These are phyloP conservation scores for Acropternis orthonyx DNA, from an alignment of 2,797 vertebrate species.

Conservation along the genomic window DNA sequence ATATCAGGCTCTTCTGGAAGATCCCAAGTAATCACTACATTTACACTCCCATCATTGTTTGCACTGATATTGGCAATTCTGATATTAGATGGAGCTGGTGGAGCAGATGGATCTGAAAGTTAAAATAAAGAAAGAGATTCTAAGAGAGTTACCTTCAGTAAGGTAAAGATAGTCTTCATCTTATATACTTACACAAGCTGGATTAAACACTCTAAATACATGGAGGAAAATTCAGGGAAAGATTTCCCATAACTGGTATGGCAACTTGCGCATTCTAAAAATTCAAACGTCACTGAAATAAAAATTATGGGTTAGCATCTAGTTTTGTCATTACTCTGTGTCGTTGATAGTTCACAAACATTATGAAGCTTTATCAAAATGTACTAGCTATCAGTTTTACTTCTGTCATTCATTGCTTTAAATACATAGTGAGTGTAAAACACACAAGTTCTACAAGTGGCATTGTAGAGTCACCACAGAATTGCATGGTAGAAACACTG, in stretches of 20 bases:
- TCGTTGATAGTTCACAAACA: not conserved
- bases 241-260: not conserved
- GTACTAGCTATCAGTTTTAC: not conserved
- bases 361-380: not conserved
- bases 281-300: not conserved
- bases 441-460: not conserved
- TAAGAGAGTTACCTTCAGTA: not conserved
- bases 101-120: conserved; percentile 87
- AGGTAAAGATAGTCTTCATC: not conserved
- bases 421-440: not conserved
- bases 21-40: conserved; percentile 84
- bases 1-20: conserved; percentile 87
- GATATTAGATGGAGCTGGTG: conserved; percentile 83
- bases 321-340: not conserved
- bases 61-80: conserved; percentile 80
- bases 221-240: not conserved
- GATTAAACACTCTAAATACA: not conserved
- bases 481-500: not conserved
- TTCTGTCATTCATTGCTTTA: not conserved
- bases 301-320: not conserved
- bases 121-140: not conserved
- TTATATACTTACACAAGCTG: rapidly evolving
- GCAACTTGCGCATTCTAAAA: not conserved
- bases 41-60: conserved; percentile 80
- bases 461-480: not conserved